A percentile compares a stretch with the other conserved stretches of the same genome.
Conservation (phyloP, 37 sponge, comb jelly and placozoan genomes). For the Oopsacas minuta region DNA sequence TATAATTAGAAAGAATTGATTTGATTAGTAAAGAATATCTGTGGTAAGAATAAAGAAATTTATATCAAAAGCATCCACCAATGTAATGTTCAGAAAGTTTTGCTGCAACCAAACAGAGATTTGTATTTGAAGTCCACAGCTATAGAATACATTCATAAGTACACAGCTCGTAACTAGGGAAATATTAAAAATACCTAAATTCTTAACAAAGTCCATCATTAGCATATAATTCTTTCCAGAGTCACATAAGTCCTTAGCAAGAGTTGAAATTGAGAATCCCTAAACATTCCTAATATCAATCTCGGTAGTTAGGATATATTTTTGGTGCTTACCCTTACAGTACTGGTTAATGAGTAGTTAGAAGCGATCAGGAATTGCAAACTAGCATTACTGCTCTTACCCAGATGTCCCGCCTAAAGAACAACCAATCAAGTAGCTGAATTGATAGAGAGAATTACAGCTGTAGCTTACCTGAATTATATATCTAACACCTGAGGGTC, state of each 20-base stretch:
- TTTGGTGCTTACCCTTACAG: neutral
- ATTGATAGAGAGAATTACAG: neutral
- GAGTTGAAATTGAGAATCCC: constrained; percentile 1
- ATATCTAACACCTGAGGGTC: neutral
- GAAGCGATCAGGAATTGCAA: neutral
- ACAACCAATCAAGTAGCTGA: neutral
- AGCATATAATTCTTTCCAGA: neutral
- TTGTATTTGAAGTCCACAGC: neutral
- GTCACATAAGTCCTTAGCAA: neutral
- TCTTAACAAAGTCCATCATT: neutral
- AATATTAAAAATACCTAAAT: neutral
- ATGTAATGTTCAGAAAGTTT: neutral
- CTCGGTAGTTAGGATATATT: neutral
- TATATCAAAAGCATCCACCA: no score
- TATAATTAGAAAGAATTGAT: no score
- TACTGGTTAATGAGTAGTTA: neutral
- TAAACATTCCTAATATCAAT: neutral
- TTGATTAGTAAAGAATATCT: no score
- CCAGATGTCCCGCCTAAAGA: neutral
- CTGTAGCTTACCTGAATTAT: neutral
- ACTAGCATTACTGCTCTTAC: neutral
- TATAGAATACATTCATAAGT: neutral
- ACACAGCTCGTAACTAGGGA: neutral
- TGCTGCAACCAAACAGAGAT: neutral
- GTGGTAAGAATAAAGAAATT: no score